These are phyloP conservation scores for rabbit (Oryctolagus cuniculus) DNA, from an alignment of 2,113 vertebrate species.

Conservation along the genomic window mOryCun1.1 NC_091432.1:181356501-181357000, in stretches of 20 bases:
- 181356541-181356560: background rate
- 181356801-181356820: slow-evolving; percentile 82
- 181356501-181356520: background rate
- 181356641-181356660: slow-evolving; percentile 66
- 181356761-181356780: slow-evolving; percentile 78
- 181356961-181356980: slow-evolving; percentile 20
- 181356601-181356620: slow-evolving; percentile 79
- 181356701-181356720: slow-evolving; percentile 71
- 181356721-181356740: slow-evolving; percentile 68
- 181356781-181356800: slow-evolving; percentile 68
- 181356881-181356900: slow-evolving; percentile 71
- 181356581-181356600: slow-evolving; percentile 52
- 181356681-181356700: slow-evolving; percentile 74
- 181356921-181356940: slow-evolving; percentile 7
- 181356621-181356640: slow-evolving; percentile 65
- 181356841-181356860: slow-evolving; percentile 80
- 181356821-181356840: slow-evolving; percentile 75
- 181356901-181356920: slow-evolving; percentile 62
- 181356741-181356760: slow-evolving; percentile 77
- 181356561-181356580: background rate
- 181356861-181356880: slow-evolving; percentile 87
- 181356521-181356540: background rate
- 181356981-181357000: slow-evolving; percentile 39
- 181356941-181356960: slow-evolving; percentile 18
- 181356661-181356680: slow-evolving; percentile 68